Evolutionary conservation across 2,888 invertebrate genomes (phyloP), one percentile per base, ranked within the genome.

Genomic region (Tholera decimalis): DNA sequence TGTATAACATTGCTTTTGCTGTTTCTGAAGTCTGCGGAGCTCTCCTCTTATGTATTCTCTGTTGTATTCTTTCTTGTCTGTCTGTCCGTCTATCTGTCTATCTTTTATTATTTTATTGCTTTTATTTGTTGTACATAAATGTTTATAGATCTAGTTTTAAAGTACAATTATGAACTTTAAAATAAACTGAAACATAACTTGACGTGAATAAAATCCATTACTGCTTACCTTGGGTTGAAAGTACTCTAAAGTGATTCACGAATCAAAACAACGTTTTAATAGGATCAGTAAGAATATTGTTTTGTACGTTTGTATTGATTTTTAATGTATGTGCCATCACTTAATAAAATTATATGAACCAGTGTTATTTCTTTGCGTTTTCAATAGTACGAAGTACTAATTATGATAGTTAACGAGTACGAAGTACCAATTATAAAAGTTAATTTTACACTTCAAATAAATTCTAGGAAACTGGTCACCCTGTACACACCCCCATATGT

Each of bases 41-140:
- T 24, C 26, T 65, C n/a, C n/a, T 46, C 0, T 26, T 50, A 18
- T 49, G 33, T 70, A 35, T 54, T 71, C 20, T 63, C 61, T 70
- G 56, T 58, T 74, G 47, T 60, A 56, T 62, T 79, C 56, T 69
- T 44, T 73, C 66, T 67, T 74, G 61, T 79, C 80, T 74, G 58
- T 73, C 74, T 65, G 33, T 73, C 37, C 63, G 30, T 51, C 35
- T 73, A 33, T 51, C 39, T 66, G 59, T 79, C 39, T 35, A 50
- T 79, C 39, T 68, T 28, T 24, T 1, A 30, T 51, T 41, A n/a
- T 65, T 64, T 8, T 61, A 41, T 9, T 35, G 0, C 0, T 43
- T 11, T 46, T 0, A 15, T 49, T 35, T 35, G 20, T 71, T 46
- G 43, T 50, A 26, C 15, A 3, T 35, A n/a, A n/a, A 15, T n/a